phyloP scores from a whole-genome alignment of 2,888 invertebrate species.

The Dasypogon diadema region DNA sequence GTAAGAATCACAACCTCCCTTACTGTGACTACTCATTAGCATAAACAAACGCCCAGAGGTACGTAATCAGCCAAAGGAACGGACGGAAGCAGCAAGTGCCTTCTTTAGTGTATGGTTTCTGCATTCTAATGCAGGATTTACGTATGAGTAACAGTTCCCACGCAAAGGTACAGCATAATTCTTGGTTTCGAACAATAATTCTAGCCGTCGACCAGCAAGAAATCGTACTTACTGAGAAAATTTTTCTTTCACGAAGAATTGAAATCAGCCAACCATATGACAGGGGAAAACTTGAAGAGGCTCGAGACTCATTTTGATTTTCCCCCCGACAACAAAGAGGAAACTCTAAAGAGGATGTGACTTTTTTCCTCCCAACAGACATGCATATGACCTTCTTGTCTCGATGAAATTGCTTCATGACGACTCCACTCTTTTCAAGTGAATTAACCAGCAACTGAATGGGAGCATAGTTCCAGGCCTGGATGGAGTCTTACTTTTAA shows the following conservation, averaged over 20 bases:
- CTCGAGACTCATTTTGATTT: neutral
- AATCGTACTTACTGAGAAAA: neutral
- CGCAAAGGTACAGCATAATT: neutral
- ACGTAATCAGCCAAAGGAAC: slow-evolving; percentile 26
- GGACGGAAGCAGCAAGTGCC: slow-evolving; percentile 43
- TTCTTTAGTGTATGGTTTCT: neutral
- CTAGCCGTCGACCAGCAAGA: neutral
- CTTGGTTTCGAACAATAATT: neutral
- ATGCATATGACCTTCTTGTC: neutral
- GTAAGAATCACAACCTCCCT: neutral
- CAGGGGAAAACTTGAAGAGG: neutral
- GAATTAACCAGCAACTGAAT: neutral
- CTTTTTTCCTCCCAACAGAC: neutral
- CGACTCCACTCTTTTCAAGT: neutral
- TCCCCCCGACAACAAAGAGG: slow-evolving; percentile 11
- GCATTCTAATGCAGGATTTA: slow-evolving; percentile 36
- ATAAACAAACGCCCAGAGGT: neutral
- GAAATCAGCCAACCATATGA: slow-evolving; percentile 3
- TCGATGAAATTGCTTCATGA: neutral
- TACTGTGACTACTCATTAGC: neutral
- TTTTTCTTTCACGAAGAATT: neutral
- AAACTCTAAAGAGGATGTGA: slow-evolving; percentile 26
- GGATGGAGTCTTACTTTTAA: neutral
- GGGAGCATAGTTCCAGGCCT: neutral
- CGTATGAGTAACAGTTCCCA: slow-evolving; percentile 26